phyloP scores from a whole-genome alignment of 2,113 vertebrate species.

The Ophthalmolycus amberensis region DNA sequence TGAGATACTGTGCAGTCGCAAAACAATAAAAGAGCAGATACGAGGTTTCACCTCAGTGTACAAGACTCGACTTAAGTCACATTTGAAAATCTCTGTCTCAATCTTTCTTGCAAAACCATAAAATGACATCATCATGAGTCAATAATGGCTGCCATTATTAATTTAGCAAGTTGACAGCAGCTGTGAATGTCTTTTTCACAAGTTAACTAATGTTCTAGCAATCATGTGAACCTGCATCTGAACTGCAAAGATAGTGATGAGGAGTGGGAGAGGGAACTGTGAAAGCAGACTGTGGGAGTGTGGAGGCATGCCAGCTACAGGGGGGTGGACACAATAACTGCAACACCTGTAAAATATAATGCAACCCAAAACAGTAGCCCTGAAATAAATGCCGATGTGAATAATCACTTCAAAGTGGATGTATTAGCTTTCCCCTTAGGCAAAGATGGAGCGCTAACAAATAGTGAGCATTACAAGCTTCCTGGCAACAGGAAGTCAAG shows the following conservation, averaged over 20 bases:
- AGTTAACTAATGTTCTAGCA: slow-evolving; percentile 61
- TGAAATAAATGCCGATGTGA: background rate
- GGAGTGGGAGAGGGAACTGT: slow-evolving; percentile 76
- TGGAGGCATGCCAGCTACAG: slow-evolving; percentile 64
- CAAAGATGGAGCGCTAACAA: background rate
- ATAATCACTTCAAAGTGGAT: slow-evolving; percentile 1
- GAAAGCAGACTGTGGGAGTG: slow-evolving; percentile 71
- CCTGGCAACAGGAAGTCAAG: background rate
- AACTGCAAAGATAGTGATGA: slow-evolving; percentile 64
- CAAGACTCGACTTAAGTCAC: background rate
- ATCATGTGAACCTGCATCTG: slow-evolving; percentile 63
- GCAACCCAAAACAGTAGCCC: slow-evolving; percentile 15
- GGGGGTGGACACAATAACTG: slow-evolving; percentile 58
- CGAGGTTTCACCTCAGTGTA: slow-evolving; percentile 1
- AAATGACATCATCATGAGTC: slow-evolving; percentile 4
- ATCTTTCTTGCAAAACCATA: slow-evolving; percentile 5
- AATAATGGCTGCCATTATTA: slow-evolving; percentile 26
- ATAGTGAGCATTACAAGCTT: background rate
- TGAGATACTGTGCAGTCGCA: slow-evolving; percentile 3
- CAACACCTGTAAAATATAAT: slow-evolving; percentile 51
- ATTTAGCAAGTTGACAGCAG: slow-evolving; percentile 45
- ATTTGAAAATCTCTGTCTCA: background rate
- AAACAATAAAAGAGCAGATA: background rate
- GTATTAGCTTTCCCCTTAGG: background rate
- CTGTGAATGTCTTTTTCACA: slow-evolving; percentile 65